Evolutionary conservation across 2,113 vertebrate species (phyloP).

Genomic region (Callocephalon fimbriatum): DNA sequence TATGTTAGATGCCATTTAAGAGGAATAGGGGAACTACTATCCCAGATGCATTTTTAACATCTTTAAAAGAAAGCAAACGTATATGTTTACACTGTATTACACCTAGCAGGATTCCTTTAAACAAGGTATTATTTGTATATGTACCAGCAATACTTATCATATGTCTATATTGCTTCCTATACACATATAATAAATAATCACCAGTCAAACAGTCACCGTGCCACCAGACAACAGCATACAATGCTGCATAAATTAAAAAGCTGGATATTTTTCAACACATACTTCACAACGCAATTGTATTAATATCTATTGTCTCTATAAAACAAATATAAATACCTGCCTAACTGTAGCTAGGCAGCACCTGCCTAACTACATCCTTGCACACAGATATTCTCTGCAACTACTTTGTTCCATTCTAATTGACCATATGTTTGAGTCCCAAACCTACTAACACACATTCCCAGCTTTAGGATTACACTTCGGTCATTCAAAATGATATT

Average conservation of each 20-base stretch:
- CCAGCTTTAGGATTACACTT: background rate
- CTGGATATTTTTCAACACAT: fast-evolving
- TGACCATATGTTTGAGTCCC: background rate
- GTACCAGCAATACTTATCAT: background rate
- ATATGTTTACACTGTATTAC: background rate
- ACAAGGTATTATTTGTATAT: background rate
- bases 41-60: background rate
- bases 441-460: background rate
- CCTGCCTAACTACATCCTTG: background rate
- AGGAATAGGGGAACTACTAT: background rate
- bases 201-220: background rate
- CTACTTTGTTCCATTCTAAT: background rate
- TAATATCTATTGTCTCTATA: background rate
- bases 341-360: background rate
- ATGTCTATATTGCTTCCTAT: background rate
- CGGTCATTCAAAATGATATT: background rate
- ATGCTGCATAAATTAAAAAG: background rate
- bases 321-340: background rate
- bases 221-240: background rate
- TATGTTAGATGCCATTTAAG: background rate
- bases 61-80: background rate
- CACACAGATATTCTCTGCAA: background rate
- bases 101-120: background rate
- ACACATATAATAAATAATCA: background rate
- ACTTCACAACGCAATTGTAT: background rate